A percentile compares a stretch with the other conserved stretches of the same genome.
Evolutionary conservation across 2,113 vertebrate genomes (phyloP).

Genomic region (Istiophorus platypterus): DNA sequence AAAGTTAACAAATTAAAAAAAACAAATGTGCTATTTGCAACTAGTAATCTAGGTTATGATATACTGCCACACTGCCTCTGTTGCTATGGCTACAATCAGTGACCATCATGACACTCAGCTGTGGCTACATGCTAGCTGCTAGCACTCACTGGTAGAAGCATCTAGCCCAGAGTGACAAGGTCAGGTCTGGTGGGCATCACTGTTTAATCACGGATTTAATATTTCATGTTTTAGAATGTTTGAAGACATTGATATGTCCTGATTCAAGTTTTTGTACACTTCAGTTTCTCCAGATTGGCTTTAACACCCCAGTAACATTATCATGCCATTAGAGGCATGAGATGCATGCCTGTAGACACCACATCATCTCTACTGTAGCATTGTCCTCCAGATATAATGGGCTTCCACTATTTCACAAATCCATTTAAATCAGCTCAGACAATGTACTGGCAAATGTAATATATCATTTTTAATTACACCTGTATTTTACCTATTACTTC

Average conservation of each 20-base stretch:
- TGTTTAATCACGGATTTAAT: no score
- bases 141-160: background rate
- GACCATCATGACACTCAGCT: background rate
- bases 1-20: slow-evolving; percentile 2
- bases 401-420: background rate
- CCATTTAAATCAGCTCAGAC: background rate
- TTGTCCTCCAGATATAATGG: background rate
- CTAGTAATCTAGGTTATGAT: background rate
- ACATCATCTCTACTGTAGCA: background rate
- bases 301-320: no score
- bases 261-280: background rate
- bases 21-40: slow-evolving; percentile 1
- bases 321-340: background rate
- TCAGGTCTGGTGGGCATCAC: background rate
- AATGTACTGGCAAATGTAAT: background rate
- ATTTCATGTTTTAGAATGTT: background rate
- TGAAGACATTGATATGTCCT: background rate
- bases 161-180: slow-evolving; percentile 6
- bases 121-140: slow-evolving; percentile 53
- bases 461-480: slow-evolving; percentile 1
- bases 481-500: background rate
- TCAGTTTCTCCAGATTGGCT: background rate
- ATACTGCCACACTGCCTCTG: slow-evolving; percentile 1
- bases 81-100: slow-evolving; percentile 34
- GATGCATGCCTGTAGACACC: no score